Conservation (phyloP, 1,140 invertebrate genomes). For the Coptotermes formosanus region DNA sequence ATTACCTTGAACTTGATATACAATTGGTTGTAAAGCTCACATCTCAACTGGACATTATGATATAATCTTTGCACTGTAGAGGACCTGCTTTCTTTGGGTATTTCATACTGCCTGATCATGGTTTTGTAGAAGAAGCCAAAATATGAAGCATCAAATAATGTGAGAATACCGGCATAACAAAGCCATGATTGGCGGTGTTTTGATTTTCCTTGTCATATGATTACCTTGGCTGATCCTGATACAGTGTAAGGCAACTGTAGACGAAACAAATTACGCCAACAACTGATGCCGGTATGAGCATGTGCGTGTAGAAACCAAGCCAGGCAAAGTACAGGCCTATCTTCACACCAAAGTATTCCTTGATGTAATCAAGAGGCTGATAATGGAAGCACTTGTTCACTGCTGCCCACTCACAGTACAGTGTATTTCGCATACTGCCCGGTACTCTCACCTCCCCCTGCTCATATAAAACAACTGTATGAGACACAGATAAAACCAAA, state of each 20-base stretch:
- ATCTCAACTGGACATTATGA: no score
- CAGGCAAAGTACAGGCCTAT: slow-evolving; percentile 86
- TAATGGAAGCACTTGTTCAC: slow-evolving; percentile 77
- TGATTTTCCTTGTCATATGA: no score
- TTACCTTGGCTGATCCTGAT: slow-evolving; percentile 70
- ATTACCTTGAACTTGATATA: no score
- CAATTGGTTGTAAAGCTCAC: no score
- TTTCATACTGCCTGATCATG: no score
- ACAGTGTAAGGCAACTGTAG: slow-evolving; percentile 74
- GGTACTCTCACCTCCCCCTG: slow-evolving; percentile 68
- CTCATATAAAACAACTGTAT: background rate
- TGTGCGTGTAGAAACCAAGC: slow-evolving; percentile 94
- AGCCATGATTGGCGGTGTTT: no score
- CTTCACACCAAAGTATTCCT: slow-evolving; percentile 92
- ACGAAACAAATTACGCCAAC: slow-evolving; percentile 80
- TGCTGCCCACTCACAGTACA: slow-evolving; percentile 85
- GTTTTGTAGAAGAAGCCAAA: no score
- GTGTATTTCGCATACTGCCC: slow-evolving; percentile 70
- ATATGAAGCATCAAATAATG: no score
- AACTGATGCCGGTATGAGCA: slow-evolving; percentile 83
- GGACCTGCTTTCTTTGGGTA: no score
- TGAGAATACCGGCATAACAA: no score
- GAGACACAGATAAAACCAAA: no score
- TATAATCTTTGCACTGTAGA: no score
- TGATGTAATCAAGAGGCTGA: slow-evolving; percentile 85